These are phyloP conservation scores for Pardalotus punctatus DNA, from an alignment of 2,113 vertebrate species.

Conservation along the genomic window DNA sequence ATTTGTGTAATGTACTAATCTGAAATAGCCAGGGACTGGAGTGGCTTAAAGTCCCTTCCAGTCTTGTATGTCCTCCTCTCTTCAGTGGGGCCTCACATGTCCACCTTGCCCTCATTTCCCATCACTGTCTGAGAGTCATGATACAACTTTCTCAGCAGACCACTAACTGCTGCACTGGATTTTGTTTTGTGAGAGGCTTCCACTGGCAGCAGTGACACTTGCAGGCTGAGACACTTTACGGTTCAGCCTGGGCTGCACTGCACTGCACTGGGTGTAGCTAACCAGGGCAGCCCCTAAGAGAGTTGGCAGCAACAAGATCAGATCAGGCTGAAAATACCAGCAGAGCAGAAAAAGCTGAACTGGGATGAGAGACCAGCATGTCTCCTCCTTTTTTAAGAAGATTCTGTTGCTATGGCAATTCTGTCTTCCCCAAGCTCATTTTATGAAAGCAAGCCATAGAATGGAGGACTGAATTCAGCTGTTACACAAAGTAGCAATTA, in stretches of 20 bases:
- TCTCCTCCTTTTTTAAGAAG: slow-evolving; percentile 60
- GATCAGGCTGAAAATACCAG: not conserved
- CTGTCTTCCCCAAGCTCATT: slow-evolving; percentile 50
- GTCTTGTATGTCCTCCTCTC: not conserved
- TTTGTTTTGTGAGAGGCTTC: not conserved
- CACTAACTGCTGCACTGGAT: not conserved
- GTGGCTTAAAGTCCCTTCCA: not conserved
- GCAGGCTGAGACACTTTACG: not conserved
- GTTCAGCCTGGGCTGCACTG: not conserved
- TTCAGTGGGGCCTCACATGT: not conserved
- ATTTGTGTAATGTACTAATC: not conserved
- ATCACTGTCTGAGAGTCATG: not conserved
- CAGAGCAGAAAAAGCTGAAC: not conserved
- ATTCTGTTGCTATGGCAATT: slow-evolving; percentile 69
- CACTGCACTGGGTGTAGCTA: not conserved
- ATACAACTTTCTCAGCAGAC: not conserved
- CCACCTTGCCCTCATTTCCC: not conserved
- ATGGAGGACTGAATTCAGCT: slow-evolving; percentile 69
- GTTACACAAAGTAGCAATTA: slow-evolving; percentile 80
- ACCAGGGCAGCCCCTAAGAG: not conserved
- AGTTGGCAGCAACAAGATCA: not conserved
- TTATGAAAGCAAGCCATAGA: slow-evolving; percentile 68
- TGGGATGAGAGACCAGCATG: not conserved
- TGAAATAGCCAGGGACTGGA: not conserved
- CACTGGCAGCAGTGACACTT: not conserved